These are phyloP conservation scores for Chloroceryle aenea DNA, from an alignment of 2,113 vertebrate genomes.

Conservation along the genomic window DNA sequence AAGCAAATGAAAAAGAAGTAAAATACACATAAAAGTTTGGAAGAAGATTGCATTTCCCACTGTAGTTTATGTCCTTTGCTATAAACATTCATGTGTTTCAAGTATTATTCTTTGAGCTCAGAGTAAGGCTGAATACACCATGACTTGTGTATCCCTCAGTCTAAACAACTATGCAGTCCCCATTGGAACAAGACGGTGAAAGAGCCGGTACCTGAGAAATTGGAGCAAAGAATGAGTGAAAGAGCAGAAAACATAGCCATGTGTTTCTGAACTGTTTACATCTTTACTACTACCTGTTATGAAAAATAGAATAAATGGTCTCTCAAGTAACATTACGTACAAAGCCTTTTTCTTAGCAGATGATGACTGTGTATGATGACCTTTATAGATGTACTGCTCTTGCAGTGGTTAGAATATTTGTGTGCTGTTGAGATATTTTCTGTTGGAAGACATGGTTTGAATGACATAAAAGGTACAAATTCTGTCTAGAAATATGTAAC, in stretches of 20 bases:
- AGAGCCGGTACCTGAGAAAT: neutral
- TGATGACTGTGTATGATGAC: neutral
- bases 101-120: neutral
- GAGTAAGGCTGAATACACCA: neutral
- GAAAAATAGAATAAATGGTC: neutral
- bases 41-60: neutral
- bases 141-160: neutral
- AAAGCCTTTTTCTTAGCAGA: neutral
- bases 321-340: neutral
- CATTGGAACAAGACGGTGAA: neutral
- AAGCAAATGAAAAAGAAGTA: neutral
- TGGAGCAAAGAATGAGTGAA: neutral
- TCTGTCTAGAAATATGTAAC: neutral
- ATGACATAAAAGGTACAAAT: neutral
- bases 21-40: neutral
- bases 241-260: neutral
- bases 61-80: neutral
- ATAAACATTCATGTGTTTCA: neutral
- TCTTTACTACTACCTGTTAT: neutral
- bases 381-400: neutral
- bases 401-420: neutral
- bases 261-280: neutral
- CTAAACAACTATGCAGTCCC: neutral
- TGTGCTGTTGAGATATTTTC: neutral
- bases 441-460: neutral